phyloP scores from a whole-genome alignment of 1,140 invertebrate genomes.

The Macrobrachium nipponense region DNA sequence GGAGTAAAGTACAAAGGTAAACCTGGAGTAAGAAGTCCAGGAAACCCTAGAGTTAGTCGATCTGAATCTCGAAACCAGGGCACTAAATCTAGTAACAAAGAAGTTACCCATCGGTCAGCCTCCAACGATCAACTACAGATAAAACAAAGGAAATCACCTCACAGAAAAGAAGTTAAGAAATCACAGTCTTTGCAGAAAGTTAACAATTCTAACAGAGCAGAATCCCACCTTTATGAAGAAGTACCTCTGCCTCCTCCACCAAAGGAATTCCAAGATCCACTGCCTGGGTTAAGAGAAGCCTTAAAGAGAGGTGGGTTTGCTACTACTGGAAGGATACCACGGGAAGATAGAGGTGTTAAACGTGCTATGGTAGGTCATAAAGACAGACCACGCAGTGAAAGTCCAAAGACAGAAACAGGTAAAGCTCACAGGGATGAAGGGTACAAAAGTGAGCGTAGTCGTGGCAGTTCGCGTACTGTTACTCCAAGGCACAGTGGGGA shows the following conservation, averaged over 20 bases:
- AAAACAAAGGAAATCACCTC: conserved; percentile 61
- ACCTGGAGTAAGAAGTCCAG: conserved; percentile 55
- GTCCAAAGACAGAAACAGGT: conserved; percentile 61
- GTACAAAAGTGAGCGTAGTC: conserved; percentile 25
- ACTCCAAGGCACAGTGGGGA: conserved; percentile 55
- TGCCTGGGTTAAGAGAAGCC: conserved; percentile 68
- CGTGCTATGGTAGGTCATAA: conserved; percentile 45
- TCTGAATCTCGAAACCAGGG: conserved; percentile 41
- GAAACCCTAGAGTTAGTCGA: conserved; percentile 48
- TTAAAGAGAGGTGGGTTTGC: conserved; percentile 47
- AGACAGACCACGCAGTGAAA: conserved; percentile 63
- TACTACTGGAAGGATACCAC: conserved; percentile 58
- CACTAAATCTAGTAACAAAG: conserved; percentile 46
- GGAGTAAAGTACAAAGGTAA: conserved; percentile 60
- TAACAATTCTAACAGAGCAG: conserved; percentile 39
- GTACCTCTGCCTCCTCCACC: conserved; percentile 80
- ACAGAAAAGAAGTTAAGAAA: conserved; percentile 63
- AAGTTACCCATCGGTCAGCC: conserved; percentile 56
- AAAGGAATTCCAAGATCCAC: conserved; percentile 85
- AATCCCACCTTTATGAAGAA: conserved; percentile 76
- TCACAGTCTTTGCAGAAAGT: conserved; percentile 65
- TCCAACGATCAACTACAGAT: conserved; percentile 63
- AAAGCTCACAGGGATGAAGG: conserved; percentile 46
- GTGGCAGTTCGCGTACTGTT: conserved; percentile 32
- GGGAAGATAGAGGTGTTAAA: conserved; percentile 54